Evolutionary conservation across 1,140 invertebrate genomes (phyloP).

Genomic region (Euura saliciscinereae): DNA sequence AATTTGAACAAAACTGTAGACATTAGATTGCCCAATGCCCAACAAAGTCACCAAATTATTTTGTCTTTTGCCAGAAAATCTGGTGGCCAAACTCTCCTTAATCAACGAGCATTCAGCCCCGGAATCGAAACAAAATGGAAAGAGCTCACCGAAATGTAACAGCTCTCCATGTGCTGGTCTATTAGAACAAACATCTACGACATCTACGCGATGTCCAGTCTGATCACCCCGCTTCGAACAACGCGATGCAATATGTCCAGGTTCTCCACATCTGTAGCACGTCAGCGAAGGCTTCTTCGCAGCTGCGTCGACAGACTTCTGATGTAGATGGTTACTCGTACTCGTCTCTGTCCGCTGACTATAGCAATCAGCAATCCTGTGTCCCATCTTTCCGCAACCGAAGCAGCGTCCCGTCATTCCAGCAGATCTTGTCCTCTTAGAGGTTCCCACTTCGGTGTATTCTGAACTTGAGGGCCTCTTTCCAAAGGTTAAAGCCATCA

Average conservation of each 20-base stretch:
- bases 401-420: not conserved
- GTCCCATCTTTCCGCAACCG: conserved; percentile 8
- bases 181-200: not conserved
- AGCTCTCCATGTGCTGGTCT: not conserved
- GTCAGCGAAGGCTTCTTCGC: not conserved
- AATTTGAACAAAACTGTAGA: conserved; percentile 16
- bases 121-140: conserved; percentile 24
- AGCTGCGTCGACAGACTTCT: not conserved
- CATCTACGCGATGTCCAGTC: not conserved
- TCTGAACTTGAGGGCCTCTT: not conserved
- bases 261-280: conserved; percentile 16
- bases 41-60: conserved; percentile 11
- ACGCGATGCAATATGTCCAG: conserved; percentile 11
- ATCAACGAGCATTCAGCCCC: conserved; percentile 27
- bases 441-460: not conserved
- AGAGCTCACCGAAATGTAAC: conserved; percentile 20
- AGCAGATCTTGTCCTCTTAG: not conserved
- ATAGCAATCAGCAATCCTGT: not conserved
- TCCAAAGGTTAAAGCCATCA: conserved; percentile 8
- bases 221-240: not conserved
- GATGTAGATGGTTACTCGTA: not conserved
- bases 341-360: not conserved
- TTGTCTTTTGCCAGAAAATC: conserved; percentile 18
- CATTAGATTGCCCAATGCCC: conserved; percentile 13
- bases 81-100: conserved; percentile 15